Percentiles rank a stretch among this genome's conserved stretches.
phyloP scores from a whole-genome alignment of 2,797 vertebrate species.

The Eospalax fontanierii region DNA sequence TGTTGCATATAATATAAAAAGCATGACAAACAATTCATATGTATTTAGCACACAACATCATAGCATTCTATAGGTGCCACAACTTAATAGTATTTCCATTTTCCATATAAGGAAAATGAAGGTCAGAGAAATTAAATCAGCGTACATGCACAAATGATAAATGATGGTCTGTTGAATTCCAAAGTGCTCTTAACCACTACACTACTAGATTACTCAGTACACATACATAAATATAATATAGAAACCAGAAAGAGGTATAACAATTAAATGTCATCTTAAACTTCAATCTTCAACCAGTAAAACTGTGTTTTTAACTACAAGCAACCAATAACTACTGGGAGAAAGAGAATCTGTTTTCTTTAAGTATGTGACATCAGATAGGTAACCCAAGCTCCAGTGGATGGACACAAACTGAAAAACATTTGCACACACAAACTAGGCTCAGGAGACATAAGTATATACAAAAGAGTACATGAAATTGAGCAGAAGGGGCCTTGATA shows the following conservation, averaged over 20 bases:
- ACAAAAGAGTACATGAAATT: too few relatives aligned
- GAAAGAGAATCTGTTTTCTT: too few relatives aligned
- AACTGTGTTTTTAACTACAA: not conserved
- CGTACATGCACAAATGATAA: not conserved
- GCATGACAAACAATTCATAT: not conserved
- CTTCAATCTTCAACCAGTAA: constrained; percentile 7
- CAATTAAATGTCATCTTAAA: constrained; percentile 43
- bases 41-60: not conserved
- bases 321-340: too few relatives aligned
- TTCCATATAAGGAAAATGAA: constrained; percentile 14
- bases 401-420: too few relatives aligned
- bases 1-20: not conserved
- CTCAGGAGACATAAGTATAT: too few relatives aligned
- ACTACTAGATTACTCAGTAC: not conserved
- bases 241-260: not conserved
- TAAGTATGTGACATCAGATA: too few relatives aligned
- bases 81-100: constrained; percentile 28
- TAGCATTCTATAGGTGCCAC: not conserved
- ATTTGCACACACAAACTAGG: too few relatives aligned
- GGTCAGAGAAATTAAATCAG: constrained; percentile 37
- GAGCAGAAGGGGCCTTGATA: too few relatives aligned
- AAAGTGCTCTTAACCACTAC: not conserved
- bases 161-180: constrained; percentile 33
- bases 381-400: too few relatives aligned
- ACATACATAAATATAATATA: not conserved